Percentiles rank a stretch among this genome's conserved stretches.
Conservation (phyloP, 2,888 invertebrate genomes). For the Drosophila nr. perissopoda region DNA sequence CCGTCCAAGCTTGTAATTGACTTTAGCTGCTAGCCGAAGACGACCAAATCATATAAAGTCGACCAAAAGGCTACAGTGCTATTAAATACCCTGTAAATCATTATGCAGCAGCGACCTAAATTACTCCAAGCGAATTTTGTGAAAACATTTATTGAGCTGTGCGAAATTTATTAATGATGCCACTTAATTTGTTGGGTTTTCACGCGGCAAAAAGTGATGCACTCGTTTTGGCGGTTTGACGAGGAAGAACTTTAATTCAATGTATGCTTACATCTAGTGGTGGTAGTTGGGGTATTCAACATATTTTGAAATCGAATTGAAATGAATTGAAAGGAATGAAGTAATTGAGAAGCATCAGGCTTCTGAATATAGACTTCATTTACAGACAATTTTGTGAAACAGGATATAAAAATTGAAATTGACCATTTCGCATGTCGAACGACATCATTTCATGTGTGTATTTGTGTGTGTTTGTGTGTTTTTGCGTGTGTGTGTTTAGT, state of each 20-base stretch:
- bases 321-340: background rate
- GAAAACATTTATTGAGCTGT: background rate
- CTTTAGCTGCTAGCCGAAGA: constrained; percentile 51
- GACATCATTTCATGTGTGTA: background rate
- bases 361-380: background rate
- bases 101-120: background rate
- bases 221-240: too few species aligned
- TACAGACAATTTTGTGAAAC: background rate
- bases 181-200: too few species aligned
- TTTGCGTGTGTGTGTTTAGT: constrained; percentile 6
- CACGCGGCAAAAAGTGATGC: too few species aligned
- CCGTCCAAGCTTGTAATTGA: constrained; percentile 85
- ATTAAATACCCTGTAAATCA: constrained; percentile 31
- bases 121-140: background rate
- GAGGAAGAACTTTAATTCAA: too few species aligned
- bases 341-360: background rate
- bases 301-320: background rate
- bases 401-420: constrained; percentile 44
- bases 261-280: too few species aligned
- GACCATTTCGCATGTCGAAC: constrained; percentile 22
- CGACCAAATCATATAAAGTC: background rate
- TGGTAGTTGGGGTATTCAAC: too few species aligned
- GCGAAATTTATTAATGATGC: background rate
- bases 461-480: background rate
- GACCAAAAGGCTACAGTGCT: background rate